These are phyloP conservation scores for Ophion ellenae DNA, from an alignment of 2,888 invertebrate genomes.

Conservation along the genomic window DNA sequence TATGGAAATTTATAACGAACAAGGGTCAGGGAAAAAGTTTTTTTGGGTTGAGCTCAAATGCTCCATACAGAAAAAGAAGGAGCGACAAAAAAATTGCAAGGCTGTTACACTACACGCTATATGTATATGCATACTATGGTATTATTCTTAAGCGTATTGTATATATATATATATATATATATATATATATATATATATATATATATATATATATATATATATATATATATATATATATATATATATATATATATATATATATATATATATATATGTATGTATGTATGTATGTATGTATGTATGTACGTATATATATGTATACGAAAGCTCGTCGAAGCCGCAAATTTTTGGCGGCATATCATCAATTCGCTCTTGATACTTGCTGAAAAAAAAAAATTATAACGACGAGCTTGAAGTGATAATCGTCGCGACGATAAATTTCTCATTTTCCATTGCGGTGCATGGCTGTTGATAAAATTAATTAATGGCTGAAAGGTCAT, in stretches of 20 bases:
- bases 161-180: too few species aligned
- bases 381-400: background rate
- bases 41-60: too few species aligned
- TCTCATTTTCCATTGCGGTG: background rate
- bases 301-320: too few species aligned
- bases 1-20: too few species aligned
- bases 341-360: background rate
- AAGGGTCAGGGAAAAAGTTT: too few species aligned
- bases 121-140: background rate
- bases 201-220: too few species aligned
- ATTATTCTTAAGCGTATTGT: background rate
- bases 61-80: background rate
- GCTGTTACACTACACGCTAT: background rate
- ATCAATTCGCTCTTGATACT: background rate
- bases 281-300: too few species aligned
- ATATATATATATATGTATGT: too few species aligned
- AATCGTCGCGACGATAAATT: background rate
- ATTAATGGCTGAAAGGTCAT: background rate
- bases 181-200: too few species aligned
- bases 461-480: background rate
- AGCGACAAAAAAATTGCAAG: background rate
- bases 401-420: background rate
- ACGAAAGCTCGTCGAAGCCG: background rate
- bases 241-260: too few species aligned
- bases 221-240: too few species aligned